Percentiles rank a stretch among this genome's conserved stretches.
Conservation (phyloP, 2,797 vertebrate genomes). For the Melanotaenia pygmaea region DNA sequence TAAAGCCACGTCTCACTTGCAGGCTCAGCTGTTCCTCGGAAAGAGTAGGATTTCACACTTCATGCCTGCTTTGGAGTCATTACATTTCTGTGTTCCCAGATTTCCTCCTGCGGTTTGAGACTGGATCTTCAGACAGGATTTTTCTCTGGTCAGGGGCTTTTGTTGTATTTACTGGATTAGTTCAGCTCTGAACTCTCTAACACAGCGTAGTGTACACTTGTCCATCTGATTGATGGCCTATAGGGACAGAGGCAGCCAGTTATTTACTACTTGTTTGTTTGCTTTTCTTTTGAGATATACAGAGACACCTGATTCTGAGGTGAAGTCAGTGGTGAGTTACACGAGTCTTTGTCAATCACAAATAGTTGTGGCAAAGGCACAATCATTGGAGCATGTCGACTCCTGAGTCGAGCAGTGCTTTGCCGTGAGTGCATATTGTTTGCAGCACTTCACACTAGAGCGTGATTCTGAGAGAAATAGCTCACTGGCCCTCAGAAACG, state of each 20-base stretch:
- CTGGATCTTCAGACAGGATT: slow-evolving; percentile 72
- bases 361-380: slow-evolving; percentile 71
- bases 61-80: slow-evolving; percentile 78
- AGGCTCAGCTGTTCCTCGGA: slow-evolving; percentile 70
- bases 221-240: slow-evolving; percentile 70
- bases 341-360: slow-evolving; percentile 72
- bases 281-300: slow-evolving; percentile 55
- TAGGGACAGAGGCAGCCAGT: slow-evolving; percentile 55
- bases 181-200: slow-evolving; percentile 76
- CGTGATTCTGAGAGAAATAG: slow-evolving; percentile 67
- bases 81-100: slow-evolving; percentile 67
- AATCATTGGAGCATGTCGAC: slow-evolving; percentile 68
- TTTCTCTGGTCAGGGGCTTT: slow-evolving; percentile 69
- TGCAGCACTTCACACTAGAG: slow-evolving; percentile 80
- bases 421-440: slow-evolving; percentile 82
- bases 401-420: slow-evolving; percentile 72
- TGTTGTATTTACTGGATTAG: slow-evolving; percentile 80
- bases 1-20: slow-evolving; percentile 31
- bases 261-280: slow-evolving; percentile 77
- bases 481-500: slow-evolving; percentile 68
- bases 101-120: slow-evolving; percentile 71
- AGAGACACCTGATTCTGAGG: slow-evolving; percentile 63
- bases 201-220: slow-evolving; percentile 67
- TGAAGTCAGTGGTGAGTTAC: slow-evolving; percentile 65
- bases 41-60: slow-evolving; percentile 76